Conservation (phyloP, 2,113 vertebrate genomes). For the Hucho hucho region DNA sequence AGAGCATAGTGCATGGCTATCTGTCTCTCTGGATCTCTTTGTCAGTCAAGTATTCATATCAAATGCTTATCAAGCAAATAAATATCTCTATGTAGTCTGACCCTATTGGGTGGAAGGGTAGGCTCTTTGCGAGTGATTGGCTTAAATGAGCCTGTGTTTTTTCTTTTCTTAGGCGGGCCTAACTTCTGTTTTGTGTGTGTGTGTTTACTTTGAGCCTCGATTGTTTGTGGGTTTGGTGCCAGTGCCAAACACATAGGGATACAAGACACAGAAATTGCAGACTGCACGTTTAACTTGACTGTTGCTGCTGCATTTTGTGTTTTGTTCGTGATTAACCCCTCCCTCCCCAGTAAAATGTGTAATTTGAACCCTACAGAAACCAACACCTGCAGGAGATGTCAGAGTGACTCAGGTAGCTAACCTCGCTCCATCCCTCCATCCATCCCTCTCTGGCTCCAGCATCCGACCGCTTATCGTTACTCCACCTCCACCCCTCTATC, state of each 20-base stretch:
- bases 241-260: too few relatives aligned
- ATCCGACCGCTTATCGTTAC: background rate
- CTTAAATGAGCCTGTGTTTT: too few relatives aligned
- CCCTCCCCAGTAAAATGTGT: constrained; percentile 74
- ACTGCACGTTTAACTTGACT: constrained; percentile 8
- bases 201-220: too few relatives aligned
- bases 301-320: constrained; percentile 58
- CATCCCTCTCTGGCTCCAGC: background rate
- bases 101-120: too few relatives aligned
- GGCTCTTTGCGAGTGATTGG: too few relatives aligned
- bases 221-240: too few relatives aligned
- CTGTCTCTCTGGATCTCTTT: background rate
- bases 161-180: too few relatives aligned
- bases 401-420: constrained; percentile 80
- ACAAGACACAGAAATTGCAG: too few relatives aligned
- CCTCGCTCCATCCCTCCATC: constrained; percentile 17
- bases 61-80: background rate
- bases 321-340: constrained; percentile 52
- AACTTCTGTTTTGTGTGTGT: background rate
- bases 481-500: background rate
- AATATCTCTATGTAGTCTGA: too few relatives aligned
- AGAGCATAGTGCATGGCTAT: too few relatives aligned
- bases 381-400: constrained; percentile 86
- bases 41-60: background rate
- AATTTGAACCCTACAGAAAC: constrained; percentile 86